A percentile compares a stretch with the other conserved stretches of the same genome.
These are phyloP conservation scores for Meliscaeva auricollis DNA, from an alignment of 2,888 invertebrate species.

Conservation along the genomic window DNA sequence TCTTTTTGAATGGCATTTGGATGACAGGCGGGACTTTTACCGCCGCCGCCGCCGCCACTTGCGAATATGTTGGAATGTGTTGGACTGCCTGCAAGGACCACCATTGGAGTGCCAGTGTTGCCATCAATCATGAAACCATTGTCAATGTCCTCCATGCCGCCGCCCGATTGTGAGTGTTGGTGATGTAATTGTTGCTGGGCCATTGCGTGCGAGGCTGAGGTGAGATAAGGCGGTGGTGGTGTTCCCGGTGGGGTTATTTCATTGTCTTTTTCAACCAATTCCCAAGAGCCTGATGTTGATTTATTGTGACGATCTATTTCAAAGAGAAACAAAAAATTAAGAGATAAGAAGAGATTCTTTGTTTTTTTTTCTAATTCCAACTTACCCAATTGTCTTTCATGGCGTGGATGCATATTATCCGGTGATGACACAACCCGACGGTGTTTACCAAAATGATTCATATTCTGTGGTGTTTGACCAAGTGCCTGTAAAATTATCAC, in stretches of 20 bases:
- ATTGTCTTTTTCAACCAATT: conserved; percentile 82
- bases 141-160: conserved; percentile 69
- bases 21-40: conserved; percentile 82
- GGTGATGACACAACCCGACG: conserved; percentile 84
- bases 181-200: conserved; percentile 67
- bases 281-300: conserved; percentile 84
- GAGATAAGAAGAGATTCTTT: conserved; percentile 5
- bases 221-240: conserved; percentile 92
- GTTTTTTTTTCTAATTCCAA: no score
- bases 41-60: conserved; percentile 49
- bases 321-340: conserved; percentile 9
- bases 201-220: conserved; percentile 84
- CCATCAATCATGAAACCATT: conserved; percentile 72
- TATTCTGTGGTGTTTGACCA: conserved; percentile 82
- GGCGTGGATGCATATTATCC: conserved; percentile 83
- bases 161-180: conserved; percentile 72
- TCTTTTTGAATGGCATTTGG: conserved; percentile 87
- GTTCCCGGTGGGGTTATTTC: conserved; percentile 91
- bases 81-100: conserved; percentile 66
- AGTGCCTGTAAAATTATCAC: conserved; percentile 79
- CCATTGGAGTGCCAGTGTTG: conserved; percentile 50
- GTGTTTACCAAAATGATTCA: conserved; percentile 82
- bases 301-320: conserved; percentile 82
- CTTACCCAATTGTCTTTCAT: conserved; percentile 80
- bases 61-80: conserved; percentile 79